Evolutionary conservation across 2,113 vertebrate genomes (phyloP), one percentile per base, ranked within the genome.

Genomic region (Anhinga rufa): DNA sequence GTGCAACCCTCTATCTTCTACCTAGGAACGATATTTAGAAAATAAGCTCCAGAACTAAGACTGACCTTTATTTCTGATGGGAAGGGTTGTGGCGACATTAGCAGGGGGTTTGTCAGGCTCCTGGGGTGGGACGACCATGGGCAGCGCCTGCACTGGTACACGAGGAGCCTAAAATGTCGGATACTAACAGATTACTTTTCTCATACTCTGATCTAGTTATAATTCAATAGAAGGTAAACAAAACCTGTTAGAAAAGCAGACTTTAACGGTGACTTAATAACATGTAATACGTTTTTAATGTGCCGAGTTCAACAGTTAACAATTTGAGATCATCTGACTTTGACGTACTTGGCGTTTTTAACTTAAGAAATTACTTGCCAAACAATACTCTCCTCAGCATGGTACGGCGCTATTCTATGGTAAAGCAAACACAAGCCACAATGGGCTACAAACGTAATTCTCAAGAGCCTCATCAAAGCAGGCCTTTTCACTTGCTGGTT

Each of bases 111-210:
- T 99, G 98, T 99, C 99, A 85, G 99, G 99, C 98, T 99, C 99
- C 97, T 99, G 99, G 90, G 99, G 99, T 95, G 99, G 99, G 82
- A 99, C 99, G 94, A 99, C 99, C 99, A 99, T 99, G 96, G 99
- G 99, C 95, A 99, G 98, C 97, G 99, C 99, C 98, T 99, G 99
- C 98, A 99, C 99, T 98, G 99, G 99, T 97, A 99, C 99, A 97
- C 99, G 99, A 97, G 99, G 99, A 98, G 99, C 99, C 99, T 99
- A 98, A 93, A 97, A 97, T 1, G 92, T 94, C 5, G 49, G 65
- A 97, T 74, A 98, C 71, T 78, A 79, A 94, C 32, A 90, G 62
- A 90, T 97, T 94, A 97, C 84, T 96, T 76, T 83, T 77, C 92
- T 96, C 95, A 93, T 60, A 88, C 36, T 85, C 87, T 34, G 49